These are phyloP conservation scores for Scylla paramamosain DNA, from an alignment of 1,140 invertebrate species.

Conservation along the genomic window DNA sequence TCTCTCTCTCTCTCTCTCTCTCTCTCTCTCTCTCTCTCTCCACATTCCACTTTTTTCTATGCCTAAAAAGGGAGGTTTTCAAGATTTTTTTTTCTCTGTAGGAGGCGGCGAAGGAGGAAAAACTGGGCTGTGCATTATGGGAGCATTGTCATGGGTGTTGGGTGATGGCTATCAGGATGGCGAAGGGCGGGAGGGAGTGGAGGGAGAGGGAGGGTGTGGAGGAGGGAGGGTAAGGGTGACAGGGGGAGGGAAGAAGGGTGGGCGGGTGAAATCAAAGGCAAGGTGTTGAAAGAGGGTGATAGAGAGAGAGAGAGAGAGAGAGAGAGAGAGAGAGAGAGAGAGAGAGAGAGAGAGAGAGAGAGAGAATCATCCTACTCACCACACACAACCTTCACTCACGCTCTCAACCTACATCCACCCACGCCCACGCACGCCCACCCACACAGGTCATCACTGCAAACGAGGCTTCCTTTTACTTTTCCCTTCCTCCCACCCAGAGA, in stretches of 20 bases:
- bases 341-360: slow-evolving; percentile 43
- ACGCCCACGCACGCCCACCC: too few relatives aligned
- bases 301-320: background rate
- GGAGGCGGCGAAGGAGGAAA: background rate
- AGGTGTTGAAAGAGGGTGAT: background rate
- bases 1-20: too few relatives aligned
- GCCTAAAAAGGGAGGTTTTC: background rate
- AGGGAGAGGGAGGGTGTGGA: background rate
- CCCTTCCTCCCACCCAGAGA: too few relatives aligned
- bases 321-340: background rate
- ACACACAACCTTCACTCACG: too few relatives aligned
- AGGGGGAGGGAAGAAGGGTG: background rate
- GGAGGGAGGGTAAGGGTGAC: background rate
- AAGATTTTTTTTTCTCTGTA: background rate
- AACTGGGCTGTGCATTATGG: background rate
- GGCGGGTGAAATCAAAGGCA: background rate
- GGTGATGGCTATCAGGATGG: too few relatives aligned
- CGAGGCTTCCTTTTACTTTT: too few relatives aligned
- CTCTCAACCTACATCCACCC: too few relatives aligned
- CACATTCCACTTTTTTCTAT: background rate
- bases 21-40: too few relatives aligned
- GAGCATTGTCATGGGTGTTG: too few relatives aligned
- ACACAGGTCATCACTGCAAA: too few relatives aligned
- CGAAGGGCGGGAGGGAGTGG: background rate
- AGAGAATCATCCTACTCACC: background rate